Percentiles rank a stretch among this genome's conserved stretches.
These are phyloP conservation scores for Papilio xuthus DNA, from an alignment of 1,140 invertebrate genomes.

Conservation along the genomic window DNA sequence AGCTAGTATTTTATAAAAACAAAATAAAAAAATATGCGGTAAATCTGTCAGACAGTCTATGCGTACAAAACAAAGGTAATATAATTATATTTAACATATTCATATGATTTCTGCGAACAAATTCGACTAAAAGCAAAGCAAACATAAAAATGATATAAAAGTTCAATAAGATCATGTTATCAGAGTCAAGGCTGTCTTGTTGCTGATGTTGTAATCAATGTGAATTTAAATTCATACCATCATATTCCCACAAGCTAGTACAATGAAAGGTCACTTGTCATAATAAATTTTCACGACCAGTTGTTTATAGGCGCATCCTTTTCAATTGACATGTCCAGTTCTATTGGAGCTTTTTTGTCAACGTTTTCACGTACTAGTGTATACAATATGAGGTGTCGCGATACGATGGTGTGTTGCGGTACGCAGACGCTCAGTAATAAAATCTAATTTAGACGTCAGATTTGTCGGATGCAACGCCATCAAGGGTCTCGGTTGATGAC, in stretches of 20 bases:
- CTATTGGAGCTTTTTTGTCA: slow-evolving; percentile 46
- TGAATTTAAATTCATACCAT: slow-evolving; percentile 41
- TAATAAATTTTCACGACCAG: slow-evolving; percentile 66
- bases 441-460: slow-evolving; percentile 81
- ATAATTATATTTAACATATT: too few species aligned
- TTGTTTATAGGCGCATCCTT: slow-evolving; percentile 63
- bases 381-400: slow-evolving; percentile 44
- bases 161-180: neutral
- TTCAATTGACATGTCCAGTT: slow-evolving; percentile 67
- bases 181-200: neutral
- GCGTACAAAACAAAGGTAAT: too few species aligned
- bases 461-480: slow-evolving; percentile 70
- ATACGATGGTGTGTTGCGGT: slow-evolving; percentile 53
- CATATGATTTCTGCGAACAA: neutral
- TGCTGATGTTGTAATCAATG: neutral
- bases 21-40: too few species aligned
- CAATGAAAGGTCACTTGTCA: slow-evolving; percentile 58
- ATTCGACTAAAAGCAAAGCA: neutral
- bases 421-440: slow-evolving; percentile 76
- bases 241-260: slow-evolving; percentile 44
- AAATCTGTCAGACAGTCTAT: too few species aligned
- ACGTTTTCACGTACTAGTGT: slow-evolving; percentile 32
- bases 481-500: slow-evolving; percentile 73
- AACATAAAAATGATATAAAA: slow-evolving; percentile 12
- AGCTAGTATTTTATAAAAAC: too few species aligned